Conservation (phyloP, 2,113 vertebrate genomes). For the Varanus komodoensis region DNA sequence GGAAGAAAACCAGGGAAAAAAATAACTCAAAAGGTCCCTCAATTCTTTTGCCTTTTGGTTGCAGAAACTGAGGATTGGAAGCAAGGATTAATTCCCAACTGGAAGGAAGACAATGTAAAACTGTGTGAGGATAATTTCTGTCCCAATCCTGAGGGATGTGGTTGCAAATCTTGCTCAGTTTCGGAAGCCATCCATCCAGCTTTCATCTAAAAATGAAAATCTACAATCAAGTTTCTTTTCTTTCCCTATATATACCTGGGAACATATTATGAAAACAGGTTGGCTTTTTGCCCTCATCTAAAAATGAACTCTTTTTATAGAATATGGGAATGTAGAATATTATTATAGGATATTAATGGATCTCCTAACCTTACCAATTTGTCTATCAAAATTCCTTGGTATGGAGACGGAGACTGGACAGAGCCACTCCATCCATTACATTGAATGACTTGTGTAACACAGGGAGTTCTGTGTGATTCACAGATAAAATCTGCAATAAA, state of each 20-base stretch:
- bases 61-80: background rate
- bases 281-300: background rate
- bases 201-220: background rate
- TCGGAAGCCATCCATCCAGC: background rate
- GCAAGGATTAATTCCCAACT: background rate
- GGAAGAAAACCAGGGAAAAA: background rate
- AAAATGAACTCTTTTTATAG: background rate
- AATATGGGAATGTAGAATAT: background rate
- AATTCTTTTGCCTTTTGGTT: no score
- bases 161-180: background rate
- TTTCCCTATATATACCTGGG: background rate
- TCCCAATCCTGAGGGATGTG: background rate
- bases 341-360: no score
- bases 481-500: background rate
- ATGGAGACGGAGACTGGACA: background rate
- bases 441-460: background rate
- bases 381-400: background rate
- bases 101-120: background rate
- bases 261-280: background rate
- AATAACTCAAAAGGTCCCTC: background rate
- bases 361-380: background rate
- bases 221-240: background rate
- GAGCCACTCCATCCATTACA: background rate
- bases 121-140: background rate
- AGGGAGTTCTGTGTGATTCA: background rate